Evolutionary conservation across 2,113 vertebrate species (phyloP).

Genomic region (Erinaceus europaeus): DNA sequence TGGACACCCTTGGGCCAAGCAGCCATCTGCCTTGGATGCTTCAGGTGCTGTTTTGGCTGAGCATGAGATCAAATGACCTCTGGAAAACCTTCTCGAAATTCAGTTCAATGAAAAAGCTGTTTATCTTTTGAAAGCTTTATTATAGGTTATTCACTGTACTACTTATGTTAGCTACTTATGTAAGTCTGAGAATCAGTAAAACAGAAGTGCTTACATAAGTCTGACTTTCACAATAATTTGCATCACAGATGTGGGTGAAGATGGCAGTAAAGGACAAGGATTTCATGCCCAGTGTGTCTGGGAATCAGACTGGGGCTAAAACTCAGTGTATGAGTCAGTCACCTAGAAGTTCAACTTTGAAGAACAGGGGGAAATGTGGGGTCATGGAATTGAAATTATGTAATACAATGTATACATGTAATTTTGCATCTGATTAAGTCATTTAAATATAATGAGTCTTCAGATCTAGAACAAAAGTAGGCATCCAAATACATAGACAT

Average conservation of each 20-base stretch:
- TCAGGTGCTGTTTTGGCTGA: slow-evolving; percentile 51
- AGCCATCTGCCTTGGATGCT: slow-evolving; percentile 38
- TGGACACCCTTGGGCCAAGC: neutral
- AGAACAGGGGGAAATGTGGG: neutral
- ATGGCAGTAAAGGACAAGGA: too few relatives aligned
- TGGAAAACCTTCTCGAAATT: slow-evolving; percentile 26
- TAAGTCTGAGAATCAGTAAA: neutral
- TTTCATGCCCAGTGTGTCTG: too few relatives aligned
- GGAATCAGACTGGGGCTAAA: neutral
- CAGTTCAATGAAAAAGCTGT: neutral
- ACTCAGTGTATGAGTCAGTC: neutral
- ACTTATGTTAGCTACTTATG: neutral
- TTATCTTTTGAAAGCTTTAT: neutral
- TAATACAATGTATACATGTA: neutral
- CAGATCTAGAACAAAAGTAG: neutral
- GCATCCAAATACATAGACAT: neutral
- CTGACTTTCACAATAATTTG: neutral
- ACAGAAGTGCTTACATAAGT: neutral
- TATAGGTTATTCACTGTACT: neutral
- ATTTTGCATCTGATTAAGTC: neutral
- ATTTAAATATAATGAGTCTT: neutral
- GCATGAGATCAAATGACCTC: slow-evolving; percentile 30
- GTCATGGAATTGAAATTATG: neutral
- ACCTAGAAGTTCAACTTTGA: neutral
- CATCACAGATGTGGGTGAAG: neutral